Evolutionary conservation across 2,888 invertebrate species (phyloP).

Genomic region (Pheosia gnoma): DNA sequence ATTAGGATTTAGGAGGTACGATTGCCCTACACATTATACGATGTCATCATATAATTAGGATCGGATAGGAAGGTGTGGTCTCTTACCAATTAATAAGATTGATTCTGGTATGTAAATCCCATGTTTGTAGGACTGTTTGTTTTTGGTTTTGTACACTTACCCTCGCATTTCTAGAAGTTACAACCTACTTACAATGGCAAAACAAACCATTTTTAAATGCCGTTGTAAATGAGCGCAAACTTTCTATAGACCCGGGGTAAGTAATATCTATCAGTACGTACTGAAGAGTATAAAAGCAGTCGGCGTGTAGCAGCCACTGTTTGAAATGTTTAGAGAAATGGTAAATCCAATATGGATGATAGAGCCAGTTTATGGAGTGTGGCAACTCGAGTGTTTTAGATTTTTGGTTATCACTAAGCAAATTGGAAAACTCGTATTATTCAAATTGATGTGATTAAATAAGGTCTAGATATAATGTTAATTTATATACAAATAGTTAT

Average conservation of each 20-base stretch:
- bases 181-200: too few species aligned
- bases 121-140: conserved; percentile 3
- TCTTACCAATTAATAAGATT: too few species aligned
- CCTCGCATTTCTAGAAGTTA: too few species aligned
- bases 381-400: background rate
- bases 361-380: background rate
- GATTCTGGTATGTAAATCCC: background rate
- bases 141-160: background rate
- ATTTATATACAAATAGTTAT: conserved; percentile 58
- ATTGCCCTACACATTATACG: too few species aligned
- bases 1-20: too few species aligned
- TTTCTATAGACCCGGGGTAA: too few species aligned
- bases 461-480: conserved; percentile 58
- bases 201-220: too few species aligned
- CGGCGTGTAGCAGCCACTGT: background rate
- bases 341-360: background rate
- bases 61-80: too few species aligned
- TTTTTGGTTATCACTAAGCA: background rate
- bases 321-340: background rate
- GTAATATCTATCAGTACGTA: too few species aligned
- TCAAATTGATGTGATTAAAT: conserved; percentile 40
- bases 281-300: too few species aligned
- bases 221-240: too few species aligned
- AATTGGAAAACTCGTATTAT: conserved; percentile 26
- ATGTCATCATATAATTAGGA: too few species aligned